Evolutionary conservation across 2,113 vertebrate species (phyloP).

Genomic region (Conger conger): DNA sequence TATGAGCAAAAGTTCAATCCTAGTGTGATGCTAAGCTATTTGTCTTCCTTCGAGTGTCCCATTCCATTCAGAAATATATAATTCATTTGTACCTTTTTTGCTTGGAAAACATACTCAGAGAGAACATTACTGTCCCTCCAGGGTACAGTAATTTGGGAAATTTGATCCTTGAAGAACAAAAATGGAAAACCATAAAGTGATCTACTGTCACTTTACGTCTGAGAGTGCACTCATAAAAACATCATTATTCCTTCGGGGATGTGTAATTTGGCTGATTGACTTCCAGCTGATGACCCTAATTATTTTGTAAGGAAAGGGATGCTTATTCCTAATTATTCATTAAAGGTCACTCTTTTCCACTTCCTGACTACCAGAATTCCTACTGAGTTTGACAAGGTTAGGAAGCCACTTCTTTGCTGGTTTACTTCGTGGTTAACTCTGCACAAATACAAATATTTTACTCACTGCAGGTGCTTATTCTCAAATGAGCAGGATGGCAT

Average conservation of each 20-base stretch:
- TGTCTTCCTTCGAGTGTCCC: neutral
- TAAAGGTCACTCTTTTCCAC: neutral
- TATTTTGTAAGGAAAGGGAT: neutral
- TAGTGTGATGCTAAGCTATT: neutral
- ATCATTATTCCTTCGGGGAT: neutral
- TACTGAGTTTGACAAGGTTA: neutral
- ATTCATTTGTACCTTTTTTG: too few species aligned
- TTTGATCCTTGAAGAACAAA: too few species aligned
- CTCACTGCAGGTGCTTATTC: neutral
- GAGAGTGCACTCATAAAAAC: neutral
- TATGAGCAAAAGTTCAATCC: neutral
- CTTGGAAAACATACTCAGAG: too few species aligned
- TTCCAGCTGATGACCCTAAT: neutral
- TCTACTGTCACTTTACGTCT: too few species aligned
- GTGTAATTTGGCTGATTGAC: neutral
- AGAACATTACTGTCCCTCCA: too few species aligned
- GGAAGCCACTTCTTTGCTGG: neutral
- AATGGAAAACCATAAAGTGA: too few species aligned
- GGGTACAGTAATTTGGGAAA: too few species aligned
- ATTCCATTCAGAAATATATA: conserved; percentile 3
- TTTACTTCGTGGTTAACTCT: neutral
- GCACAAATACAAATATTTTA: neutral
- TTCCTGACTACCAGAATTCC: neutral
- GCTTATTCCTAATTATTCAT: neutral
- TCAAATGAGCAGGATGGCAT: neutral